Conservation (phyloP, 2,113 vertebrate genomes). For the Tachycineta bicolor region DNA sequence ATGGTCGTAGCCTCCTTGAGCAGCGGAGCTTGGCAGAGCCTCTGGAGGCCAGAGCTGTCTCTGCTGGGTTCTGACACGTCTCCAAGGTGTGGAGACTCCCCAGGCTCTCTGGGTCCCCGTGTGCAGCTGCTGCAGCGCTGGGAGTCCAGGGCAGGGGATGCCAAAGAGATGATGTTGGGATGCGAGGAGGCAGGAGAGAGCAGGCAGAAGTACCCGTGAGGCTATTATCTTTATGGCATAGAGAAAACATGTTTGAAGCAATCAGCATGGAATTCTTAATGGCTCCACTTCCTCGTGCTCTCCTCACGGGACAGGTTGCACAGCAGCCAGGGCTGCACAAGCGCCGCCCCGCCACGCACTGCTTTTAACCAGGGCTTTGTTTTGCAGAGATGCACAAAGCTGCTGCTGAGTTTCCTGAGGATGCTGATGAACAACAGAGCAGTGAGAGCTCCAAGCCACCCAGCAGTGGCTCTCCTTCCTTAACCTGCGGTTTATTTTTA, state of each 20-base stretch:
- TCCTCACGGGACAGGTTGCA: constrained; percentile 84
- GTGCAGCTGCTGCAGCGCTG: neutral
- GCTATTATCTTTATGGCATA: constrained; percentile 86
- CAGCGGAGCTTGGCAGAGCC: neutral
- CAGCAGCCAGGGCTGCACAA: constrained; percentile 67
- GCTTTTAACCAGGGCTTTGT: constrained; percentile 74
- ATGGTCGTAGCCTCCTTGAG: accelerated
- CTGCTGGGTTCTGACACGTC: neutral
- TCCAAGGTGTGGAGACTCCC: neutral
- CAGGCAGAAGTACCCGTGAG: constrained; percentile 66
- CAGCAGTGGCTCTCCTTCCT: neutral
- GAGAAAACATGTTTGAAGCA: constrained; percentile 88
- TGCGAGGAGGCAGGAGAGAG: constrained; percentile 31
- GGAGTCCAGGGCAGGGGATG: neutral
- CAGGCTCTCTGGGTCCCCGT: neutral
- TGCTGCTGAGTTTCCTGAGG: neutral
- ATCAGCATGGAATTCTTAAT: constrained; percentile 93
- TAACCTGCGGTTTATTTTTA: neutral
- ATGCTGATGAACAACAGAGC: constrained; percentile 59
- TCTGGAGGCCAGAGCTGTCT: neutral
- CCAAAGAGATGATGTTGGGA: neutral
- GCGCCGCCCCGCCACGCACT: constrained; percentile 62
- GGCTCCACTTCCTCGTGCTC: constrained; percentile 85
- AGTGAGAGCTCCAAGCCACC: neutral
- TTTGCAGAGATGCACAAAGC: constrained; percentile 71